Evolutionary conservation across 2,888 invertebrate species (phyloP).

Genomic region (Agrochola circellaris): DNA sequence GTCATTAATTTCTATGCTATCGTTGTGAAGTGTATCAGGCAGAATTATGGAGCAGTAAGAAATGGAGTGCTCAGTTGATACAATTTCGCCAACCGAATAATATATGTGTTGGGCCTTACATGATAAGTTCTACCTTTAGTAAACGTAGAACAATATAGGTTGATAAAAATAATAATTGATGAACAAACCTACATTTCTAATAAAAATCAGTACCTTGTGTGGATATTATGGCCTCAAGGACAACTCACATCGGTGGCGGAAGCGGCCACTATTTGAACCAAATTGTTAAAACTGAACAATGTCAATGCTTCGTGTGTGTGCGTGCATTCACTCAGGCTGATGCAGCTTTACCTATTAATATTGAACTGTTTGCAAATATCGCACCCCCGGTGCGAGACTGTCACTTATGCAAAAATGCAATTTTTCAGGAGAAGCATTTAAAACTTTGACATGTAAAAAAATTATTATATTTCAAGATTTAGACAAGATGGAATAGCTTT

Average conservation of each 20-base stretch:
- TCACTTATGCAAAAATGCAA: too few species aligned
- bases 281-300: not conserved
- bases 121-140: not conserved
- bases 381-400: too few species aligned
- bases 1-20: slow-evolving; percentile 38
- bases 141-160: too few species aligned
- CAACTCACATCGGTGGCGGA: too few species aligned
- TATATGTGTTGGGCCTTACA: not conserved
- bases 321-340: not conserved
- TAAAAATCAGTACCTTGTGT: not conserved
- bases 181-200: not conserved
- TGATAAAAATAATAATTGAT: not conserved
- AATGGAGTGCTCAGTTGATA: slow-evolving; percentile 29
- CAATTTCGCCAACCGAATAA: not conserved
- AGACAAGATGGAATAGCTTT: too few species aligned
- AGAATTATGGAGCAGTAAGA: slow-evolving; percentile 17
- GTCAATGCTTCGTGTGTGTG: not conserved
- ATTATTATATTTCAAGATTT: too few species aligned
- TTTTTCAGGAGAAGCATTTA: too few species aligned
- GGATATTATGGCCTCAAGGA: too few species aligned
- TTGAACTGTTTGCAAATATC: not conserved
- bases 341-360: not conserved
- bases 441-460: too few species aligned
- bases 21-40: slow-evolving; percentile 33
- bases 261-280: too few species aligned